Percentiles rank a stretch among this genome's conserved stretches.
Conservation (phyloP, 53 echinoderm and acorn worm genomes). For the Arbacia lixula region DNA sequence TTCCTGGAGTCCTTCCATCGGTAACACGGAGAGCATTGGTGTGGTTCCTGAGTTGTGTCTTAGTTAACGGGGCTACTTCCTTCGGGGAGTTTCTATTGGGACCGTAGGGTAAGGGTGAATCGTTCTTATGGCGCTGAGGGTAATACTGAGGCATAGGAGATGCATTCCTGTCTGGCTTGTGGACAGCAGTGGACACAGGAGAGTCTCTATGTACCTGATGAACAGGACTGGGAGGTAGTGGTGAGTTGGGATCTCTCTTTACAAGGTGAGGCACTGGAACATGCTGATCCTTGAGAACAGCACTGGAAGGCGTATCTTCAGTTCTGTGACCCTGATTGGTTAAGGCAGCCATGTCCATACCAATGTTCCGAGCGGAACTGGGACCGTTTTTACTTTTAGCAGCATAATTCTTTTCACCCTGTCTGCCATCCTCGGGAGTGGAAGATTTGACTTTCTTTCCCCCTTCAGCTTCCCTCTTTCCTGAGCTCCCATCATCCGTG, state of each 20-base stretch:
- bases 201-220: conserved; percentile 3
- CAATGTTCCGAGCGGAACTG: not conserved
- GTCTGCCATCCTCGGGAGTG: conserved; percentile 39
- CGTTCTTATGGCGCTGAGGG: not conserved
- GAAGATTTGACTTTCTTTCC: conserved; percentile 32
- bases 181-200: not conserved
- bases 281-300: conserved; percentile 24
- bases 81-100: conserved; percentile 23
- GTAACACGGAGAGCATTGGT: not conserved
- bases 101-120: conserved; percentile 25
- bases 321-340: conserved; percentile 5
- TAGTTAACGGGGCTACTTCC: not conserved
- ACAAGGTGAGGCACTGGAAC: conserved; percentile 14
- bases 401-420: not conserved
- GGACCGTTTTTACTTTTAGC: not conserved
- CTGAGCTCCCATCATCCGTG: not conserved
- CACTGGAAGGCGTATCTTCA: conserved; percentile 1
- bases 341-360: not conserved
- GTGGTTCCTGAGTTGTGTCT: conserved; percentile 25
- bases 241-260: conserved; percentile 48
- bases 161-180: not conserved
- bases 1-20: not conserved
- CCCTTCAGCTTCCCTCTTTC: not conserved
- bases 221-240: conserved; percentile 44
- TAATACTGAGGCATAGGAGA: not conserved